A percentile compares a stretch with the other conserved stretches of the same genome.
Evolutionary conservation across 2,888 invertebrate genomes (phyloP).

Genomic region (Notodonta ziczac): DNA sequence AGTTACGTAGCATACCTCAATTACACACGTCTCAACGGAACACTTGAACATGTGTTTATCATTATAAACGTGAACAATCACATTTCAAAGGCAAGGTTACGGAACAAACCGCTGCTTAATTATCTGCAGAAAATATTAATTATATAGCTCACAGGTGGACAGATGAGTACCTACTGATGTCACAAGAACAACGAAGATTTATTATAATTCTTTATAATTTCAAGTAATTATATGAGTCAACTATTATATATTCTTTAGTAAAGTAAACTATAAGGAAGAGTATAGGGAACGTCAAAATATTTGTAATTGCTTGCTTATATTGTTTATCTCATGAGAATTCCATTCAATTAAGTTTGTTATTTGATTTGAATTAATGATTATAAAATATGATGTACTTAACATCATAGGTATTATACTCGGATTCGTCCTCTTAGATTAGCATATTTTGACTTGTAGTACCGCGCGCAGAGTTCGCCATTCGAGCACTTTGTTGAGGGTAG

Average conservation of each 20-base stretch:
- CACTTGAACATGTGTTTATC: conserved; percentile 34
- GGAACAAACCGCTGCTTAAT: conserved; percentile 22
- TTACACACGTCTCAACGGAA: conserved; percentile 16
- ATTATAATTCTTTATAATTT: too few species aligned
- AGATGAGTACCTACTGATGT: not conserved
- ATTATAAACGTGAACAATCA: conserved; percentile 47
- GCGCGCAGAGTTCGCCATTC: not conserved
- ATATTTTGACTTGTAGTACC: not conserved
- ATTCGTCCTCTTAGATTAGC: conserved; percentile 18
- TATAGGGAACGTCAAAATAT: too few species aligned
- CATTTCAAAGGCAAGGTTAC: conserved; percentile 42
- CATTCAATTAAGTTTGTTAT: not conserved
- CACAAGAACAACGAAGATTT: too few species aligned
- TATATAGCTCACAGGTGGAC: conserved; percentile 3
- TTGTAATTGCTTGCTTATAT: not conserved
- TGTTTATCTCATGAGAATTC: not conserved
- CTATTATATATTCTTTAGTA: too few species aligned
- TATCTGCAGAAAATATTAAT: conserved; percentile 13
- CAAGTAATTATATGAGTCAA: too few species aligned
- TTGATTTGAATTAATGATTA: not conserved
- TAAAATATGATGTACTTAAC: not conserved
- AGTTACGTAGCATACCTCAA: not conserved
- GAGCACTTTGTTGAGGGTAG: too few species aligned
- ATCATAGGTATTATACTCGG: not conserved
- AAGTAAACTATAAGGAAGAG: too few species aligned